These are phyloP conservation scores for Podarcis raffonei DNA, from an alignment of 2,113 vertebrate species.

Conservation along the genomic window DNA sequence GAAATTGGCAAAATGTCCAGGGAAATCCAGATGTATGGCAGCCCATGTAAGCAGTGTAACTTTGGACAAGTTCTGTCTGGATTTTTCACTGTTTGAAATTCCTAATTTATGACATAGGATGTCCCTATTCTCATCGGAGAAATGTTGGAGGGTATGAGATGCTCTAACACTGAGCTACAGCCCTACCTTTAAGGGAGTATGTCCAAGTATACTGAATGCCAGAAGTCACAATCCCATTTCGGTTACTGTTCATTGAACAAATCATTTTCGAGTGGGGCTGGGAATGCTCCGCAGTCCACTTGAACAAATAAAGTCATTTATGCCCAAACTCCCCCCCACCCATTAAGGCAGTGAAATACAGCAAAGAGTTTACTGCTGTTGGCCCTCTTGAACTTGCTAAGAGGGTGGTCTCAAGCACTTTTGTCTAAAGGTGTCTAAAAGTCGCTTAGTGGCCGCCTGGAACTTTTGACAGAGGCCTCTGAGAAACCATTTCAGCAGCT, in stretches of 20 bases:
- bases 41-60: no score
- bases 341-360: slow-evolving; percentile 1
- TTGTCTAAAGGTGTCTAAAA: slow-evolving; percentile 31
- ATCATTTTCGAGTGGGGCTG: not conserved
- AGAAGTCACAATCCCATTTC: not conserved
- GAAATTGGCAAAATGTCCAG: no score
- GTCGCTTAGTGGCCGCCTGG: slow-evolving; percentile 40
- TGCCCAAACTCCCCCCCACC: not conserved
- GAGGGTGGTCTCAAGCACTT: not conserved
- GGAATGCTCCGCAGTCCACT: not conserved
- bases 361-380: not conserved
- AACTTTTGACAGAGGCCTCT: slow-evolving; percentile 34
- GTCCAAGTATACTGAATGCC: not conserved
- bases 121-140: no score
- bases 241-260: not conserved
- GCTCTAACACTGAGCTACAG: no score
- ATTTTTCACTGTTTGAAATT: no score
- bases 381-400: not conserved
- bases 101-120: no score
- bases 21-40: no score
- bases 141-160: no score
- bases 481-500: not conserved
- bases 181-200: no score
- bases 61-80: no score
- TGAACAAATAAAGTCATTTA: not conserved